Percentiles rank a stretch among this genome's conserved stretches.
Conservation (phyloP, 2,888 invertebrate species). For the Trilocha varians region DNA sequence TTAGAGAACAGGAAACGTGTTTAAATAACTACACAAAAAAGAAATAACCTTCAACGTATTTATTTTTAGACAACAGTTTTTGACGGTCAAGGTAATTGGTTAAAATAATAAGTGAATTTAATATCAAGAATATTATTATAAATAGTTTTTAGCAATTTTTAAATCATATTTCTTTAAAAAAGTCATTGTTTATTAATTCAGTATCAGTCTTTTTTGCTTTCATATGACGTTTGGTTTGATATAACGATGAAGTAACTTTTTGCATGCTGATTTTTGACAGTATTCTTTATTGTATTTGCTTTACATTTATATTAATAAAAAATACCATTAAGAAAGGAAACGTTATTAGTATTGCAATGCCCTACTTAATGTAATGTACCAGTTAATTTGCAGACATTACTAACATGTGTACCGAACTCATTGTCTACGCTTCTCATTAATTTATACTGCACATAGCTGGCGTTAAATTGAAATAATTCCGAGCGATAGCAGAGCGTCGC, state of each 20-base stretch:
- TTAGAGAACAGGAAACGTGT: slow-evolving; percentile 1
- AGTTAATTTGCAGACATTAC: slow-evolving; percentile 40
- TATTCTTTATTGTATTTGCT: too few species aligned
- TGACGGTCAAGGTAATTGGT: background rate
- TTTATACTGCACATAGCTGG: slow-evolving; percentile 38
- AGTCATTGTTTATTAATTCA: too few species aligned
- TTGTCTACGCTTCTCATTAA: slow-evolving; percentile 36
- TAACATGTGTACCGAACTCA: slow-evolving; percentile 32
- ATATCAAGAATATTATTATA: background rate
- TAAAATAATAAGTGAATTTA: background rate
- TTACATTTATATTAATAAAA: too few species aligned
- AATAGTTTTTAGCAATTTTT: too few species aligned
- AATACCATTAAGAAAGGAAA: background rate
- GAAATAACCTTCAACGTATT: slow-evolving; percentile 1
- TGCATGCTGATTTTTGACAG: too few species aligned
- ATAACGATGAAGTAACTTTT: too few species aligned
- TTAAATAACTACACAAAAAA: background rate
- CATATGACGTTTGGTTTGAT: too few species aligned
- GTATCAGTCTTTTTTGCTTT: too few species aligned
- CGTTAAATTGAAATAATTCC: slow-evolving; percentile 63
- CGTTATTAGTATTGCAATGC: too few species aligned
- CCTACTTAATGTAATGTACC: slow-evolving; percentile 27
- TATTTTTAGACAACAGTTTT: background rate
- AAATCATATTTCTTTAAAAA: too few species aligned
- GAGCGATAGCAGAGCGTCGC: slow-evolving; percentile 34